Base-by-base conservation (phyloP, 2,888 invertebrate species). In the Hemithea aestivaria region DNA sequence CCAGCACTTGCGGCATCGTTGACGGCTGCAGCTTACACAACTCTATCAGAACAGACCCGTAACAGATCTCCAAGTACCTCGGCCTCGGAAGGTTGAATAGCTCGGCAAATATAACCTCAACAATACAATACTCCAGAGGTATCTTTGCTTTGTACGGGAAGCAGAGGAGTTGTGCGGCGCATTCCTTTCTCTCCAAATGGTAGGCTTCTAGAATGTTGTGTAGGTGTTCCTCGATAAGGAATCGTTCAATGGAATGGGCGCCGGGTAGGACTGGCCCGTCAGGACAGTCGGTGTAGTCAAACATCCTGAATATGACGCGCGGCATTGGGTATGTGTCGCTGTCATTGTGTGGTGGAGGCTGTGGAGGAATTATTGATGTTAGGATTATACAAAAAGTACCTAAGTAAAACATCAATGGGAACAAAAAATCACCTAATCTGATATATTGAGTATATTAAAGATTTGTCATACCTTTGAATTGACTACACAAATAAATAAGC, bases 201-300 rank as follows among this genome's bases (percentile, higher is more conserved):
- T 95, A 92, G 48, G 95, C 93, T 69, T 96, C 94, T 48, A 99
- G 91, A 22, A 99, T 98, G 58, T 97, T 96, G 64, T 95, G 93
- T 20, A 99, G 88, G 69, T 99, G 98, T 75, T 99, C 98, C 73
- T 99, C 99, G 58, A 99, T 97, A 1, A 99, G 89, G 78, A 97
- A 99, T 42, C 99, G 89, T 75, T 99, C 99, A 47, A 99, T 98
- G 0, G 99, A 96, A 82, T 99, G 98, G 10, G 96, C 95, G 21
- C 98, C 98, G 0, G 99, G 99, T 35, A 99, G 82, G 27, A 94
- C 92, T 0, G 95, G 94, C 0, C 91, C 96, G 73, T 98, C 98
- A 0, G 98, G 98, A 58, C 98, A 98, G 81, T 99, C 99, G 0
- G 98, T 98, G 73, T 99, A 98, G 77, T 99, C 99, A 84, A 99